Evolutionary conservation across 2,888 invertebrate genomes (phyloP), one percentile per base, ranked within the genome.

Genomic region (Eumerus sabulonum): DNA sequence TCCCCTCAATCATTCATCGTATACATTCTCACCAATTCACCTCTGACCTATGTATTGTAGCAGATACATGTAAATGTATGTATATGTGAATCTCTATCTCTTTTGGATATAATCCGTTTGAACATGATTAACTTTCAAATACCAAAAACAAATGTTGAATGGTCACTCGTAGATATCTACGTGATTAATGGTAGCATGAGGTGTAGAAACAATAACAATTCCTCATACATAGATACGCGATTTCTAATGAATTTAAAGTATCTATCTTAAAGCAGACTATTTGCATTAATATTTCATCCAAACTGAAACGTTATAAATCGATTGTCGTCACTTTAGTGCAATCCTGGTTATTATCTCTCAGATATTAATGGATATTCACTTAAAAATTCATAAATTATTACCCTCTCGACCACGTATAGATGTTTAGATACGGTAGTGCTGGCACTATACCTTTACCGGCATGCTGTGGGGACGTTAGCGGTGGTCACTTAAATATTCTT

Each of bases 131-230:
- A 27, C 27, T 27, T 27, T 50, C 38, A 36, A 12, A 38, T 13
- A 9, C 9, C 53, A 54, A 36, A 66, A 40, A 72, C 44, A 44
- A 57, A 57, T 40, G 71, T 72, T 77, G 72, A 79, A 51, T 68
- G 53, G 68, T 73, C 63, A 68, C 68, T 36, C 40, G 56, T 16
- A 56, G 35, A 27, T 27, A 13, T 35, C 42, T 56, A 7, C 48
- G 68, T 79, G 79, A 79, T 79, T 79, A 74, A 79, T 74, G 79
- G 64, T 60, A 42, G 36, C 50, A 45, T 9, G 45, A 79, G 79
- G 79, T 74, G 79, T 64, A 79, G 79, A 79, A 79, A 79, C 73
- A 79, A 79, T 74, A 79, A 73, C 79, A 73, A 74, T 54, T 74
- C 11, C 50, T 38, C 59, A 54, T 45, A 63, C 54, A 36, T 59